Conservation (phyloP, 2,888 invertebrate genomes). For the Pyralis farinalis region DNA sequence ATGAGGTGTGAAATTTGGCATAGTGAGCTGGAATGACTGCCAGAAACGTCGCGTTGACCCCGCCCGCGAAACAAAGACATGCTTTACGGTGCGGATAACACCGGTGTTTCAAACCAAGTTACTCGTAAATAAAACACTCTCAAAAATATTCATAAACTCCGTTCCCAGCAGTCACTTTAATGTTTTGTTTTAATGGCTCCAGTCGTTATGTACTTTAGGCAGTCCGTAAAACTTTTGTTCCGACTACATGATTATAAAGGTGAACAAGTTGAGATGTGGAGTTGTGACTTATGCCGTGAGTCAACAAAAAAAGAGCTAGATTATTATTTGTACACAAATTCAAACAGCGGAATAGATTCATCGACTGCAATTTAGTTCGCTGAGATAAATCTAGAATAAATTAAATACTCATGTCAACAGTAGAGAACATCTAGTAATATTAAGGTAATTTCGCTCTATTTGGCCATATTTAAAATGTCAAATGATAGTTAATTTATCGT, state of each 20-base stretch:
- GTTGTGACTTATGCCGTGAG: conserved; percentile 33
- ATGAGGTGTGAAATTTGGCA: conserved; percentile 52
- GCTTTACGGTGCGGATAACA: background rate
- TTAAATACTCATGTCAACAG: too few relatives aligned
- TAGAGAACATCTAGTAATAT: too few relatives aligned
- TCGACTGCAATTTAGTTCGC: conserved; percentile 10
- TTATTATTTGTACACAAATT: conserved; percentile 5
- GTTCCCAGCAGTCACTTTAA: conserved; percentile 1
- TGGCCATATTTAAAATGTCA: too few relatives aligned
- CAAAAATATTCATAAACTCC: conserved; percentile 13
- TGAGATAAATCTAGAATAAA: too few relatives aligned
- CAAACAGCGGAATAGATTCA: conserved; percentile 3
- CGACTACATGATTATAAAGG: conserved; percentile 23
- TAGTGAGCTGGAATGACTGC: conserved; percentile 30
- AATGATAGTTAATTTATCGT: too few relatives aligned
- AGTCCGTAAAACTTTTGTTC: conserved; percentile 18
- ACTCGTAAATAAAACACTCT: background rate
- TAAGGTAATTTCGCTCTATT: too few relatives aligned
- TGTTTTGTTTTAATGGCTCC: conserved; percentile 13
- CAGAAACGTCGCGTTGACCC: conserved; percentile 27
- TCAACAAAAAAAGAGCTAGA: conserved; percentile 22
- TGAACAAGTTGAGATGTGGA: too few relatives aligned
- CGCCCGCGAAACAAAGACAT: background rate
- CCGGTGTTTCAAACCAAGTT: background rate
- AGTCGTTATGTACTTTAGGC: conserved; percentile 20